phyloP scores from a whole-genome alignment of 2,797 vertebrate genomes.

The Eidolon dupreanum region DNA sequence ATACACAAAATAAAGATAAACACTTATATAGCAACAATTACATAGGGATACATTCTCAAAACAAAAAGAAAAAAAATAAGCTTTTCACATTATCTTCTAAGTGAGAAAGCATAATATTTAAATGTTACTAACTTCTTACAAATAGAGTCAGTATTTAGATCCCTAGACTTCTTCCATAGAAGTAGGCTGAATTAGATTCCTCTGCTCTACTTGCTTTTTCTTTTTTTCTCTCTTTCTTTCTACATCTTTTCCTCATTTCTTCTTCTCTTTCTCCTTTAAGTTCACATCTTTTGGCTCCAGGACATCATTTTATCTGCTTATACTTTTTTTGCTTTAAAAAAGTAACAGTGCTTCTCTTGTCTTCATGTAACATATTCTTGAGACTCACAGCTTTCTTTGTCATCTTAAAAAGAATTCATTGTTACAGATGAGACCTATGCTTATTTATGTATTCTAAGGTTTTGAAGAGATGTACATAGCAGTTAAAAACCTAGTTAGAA shows the following conservation, averaged over 20 bases:
- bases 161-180: not conserved
- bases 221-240: not conserved
- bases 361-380: not conserved
- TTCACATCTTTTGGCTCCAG: not conserved
- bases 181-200: not conserved
- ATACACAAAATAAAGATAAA: not conserved
- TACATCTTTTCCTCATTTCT: not conserved
- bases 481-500: not conserved
- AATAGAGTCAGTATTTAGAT: not conserved
- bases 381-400: not conserved
- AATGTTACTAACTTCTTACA: not conserved
- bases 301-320: not conserved
- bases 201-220: not conserved
- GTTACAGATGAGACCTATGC: not conserved
- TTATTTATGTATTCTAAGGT: not conserved
- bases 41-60: not conserved
- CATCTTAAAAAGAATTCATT: conserved; percentile 33
- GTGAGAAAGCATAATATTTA: not conserved
- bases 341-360: not conserved
- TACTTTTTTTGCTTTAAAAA: not conserved
- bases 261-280: not conserved
- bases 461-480: not conserved
- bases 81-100: not conserved
- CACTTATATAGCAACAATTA: not conserved
- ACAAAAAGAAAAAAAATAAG: not conserved